Percentiles rank a stretch among this genome's conserved stretches.
Conservation (phyloP, 2,113 vertebrate species). For the Piprites chloris region DNA sequence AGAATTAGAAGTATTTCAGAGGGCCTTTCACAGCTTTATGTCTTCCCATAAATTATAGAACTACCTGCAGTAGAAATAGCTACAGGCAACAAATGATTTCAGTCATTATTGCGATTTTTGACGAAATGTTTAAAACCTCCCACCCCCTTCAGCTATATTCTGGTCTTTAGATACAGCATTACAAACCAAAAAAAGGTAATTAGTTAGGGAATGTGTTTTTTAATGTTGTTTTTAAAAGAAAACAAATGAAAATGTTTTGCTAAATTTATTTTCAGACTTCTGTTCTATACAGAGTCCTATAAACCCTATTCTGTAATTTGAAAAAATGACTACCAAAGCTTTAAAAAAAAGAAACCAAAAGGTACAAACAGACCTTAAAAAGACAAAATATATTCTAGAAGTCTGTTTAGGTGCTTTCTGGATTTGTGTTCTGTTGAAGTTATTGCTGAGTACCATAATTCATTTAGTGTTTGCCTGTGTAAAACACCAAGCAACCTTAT, state of each 20-base stretch:
- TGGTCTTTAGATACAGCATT: not conserved
- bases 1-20: not conserved
- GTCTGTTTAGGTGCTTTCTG: not conserved
- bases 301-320: not conserved
- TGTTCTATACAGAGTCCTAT: not conserved
- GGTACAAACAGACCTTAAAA: not conserved
- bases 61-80: not conserved
- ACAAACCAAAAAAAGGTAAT: not conserved
- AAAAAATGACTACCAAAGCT: not conserved
- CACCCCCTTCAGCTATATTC: not conserved
- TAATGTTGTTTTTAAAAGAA: not conserved
- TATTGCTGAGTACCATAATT: conserved; percentile 46
- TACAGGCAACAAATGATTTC: not conserved
- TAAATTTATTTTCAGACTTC: not conserved
- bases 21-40: not conserved
- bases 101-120: not conserved
- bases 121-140: not conserved
- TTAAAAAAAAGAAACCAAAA: not conserved
- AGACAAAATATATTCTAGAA: not conserved
- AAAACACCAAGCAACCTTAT: not conserved
- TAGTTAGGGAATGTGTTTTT: not conserved
- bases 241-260: not conserved
- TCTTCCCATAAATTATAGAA: not conserved
- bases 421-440: conserved; percentile 51
- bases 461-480: conserved; percentile 34